Evolutionary conservation across 2,113 vertebrate genomes (phyloP).

Genomic region (Euleptes europaea): DNA sequence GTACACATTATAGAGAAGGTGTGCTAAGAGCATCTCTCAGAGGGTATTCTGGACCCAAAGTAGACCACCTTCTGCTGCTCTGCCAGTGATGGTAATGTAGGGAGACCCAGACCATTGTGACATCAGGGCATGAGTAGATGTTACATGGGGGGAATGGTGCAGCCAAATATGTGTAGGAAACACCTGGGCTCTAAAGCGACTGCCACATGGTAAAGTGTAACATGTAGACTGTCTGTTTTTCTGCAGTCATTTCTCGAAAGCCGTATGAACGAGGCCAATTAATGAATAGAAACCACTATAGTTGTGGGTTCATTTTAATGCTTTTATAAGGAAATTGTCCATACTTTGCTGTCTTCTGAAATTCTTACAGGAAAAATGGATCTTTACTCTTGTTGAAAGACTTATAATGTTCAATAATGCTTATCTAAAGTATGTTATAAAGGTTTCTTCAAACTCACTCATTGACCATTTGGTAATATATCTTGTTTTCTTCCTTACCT

Average conservation of each 20-base stretch:
- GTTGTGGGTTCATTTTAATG: no score
- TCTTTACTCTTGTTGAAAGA: no score
- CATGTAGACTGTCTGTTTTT: not conserved
- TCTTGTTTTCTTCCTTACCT: not conserved
- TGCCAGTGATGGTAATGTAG: not conserved
- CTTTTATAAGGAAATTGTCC: no score
- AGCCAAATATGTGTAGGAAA: not conserved
- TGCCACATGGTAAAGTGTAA: not conserved
- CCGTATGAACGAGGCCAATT: no score
- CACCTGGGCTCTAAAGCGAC: not conserved
- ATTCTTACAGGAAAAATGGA: no score
- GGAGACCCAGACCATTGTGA: not conserved
- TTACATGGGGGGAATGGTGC: not conserved
- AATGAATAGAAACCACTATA: no score
- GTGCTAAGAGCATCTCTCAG: not conserved
- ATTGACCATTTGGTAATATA: not conserved
- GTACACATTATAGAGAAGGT: not conserved
- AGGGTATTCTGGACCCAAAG: not conserved
- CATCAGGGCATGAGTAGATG: not conserved
- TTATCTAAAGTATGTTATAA: not conserved
- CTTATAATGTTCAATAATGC: not conserved
- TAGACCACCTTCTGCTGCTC: not conserved
- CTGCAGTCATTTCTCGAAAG: not conserved
- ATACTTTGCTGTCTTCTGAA: no score
- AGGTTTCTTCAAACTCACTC: not conserved